A percentile compares a stretch with the other conserved stretches of the same genome.
These are phyloP conservation scores for Allacma fusca DNA, from an alignment of 2,888 invertebrate species.

Conservation along the genomic window DNA sequence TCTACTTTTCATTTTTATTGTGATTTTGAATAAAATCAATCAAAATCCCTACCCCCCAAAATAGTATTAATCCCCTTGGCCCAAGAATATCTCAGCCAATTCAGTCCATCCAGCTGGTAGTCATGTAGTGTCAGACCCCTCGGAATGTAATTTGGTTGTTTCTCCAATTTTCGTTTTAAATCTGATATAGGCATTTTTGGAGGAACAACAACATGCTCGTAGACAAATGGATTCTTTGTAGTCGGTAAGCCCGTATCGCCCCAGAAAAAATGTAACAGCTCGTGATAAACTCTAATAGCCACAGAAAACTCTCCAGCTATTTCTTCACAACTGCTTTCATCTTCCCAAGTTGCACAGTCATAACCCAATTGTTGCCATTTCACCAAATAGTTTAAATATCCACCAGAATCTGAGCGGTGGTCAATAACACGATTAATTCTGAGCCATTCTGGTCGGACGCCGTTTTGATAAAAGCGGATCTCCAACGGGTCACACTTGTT, in stretches of 20 bases:
- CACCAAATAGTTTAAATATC: constrained; percentile 20
- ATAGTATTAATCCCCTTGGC: constrained; percentile 69
- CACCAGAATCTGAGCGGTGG: background rate
- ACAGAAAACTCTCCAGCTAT: background rate
- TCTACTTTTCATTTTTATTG: too few species aligned
- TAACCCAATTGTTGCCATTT: constrained; percentile 34
- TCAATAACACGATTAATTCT: constrained; percentile 18
- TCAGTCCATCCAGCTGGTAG: constrained; percentile 70
- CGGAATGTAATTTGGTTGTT: background rate
- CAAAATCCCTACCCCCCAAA: constrained; percentile 64
- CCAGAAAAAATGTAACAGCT: background rate
- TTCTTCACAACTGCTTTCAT: background rate
- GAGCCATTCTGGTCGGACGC: constrained; percentile 33
- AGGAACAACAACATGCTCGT: background rate
- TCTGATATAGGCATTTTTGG: background rate
- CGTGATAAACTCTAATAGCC: background rate
- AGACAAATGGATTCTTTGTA: background rate
- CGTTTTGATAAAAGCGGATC: constrained; percentile 30
- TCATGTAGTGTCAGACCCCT: constrained; percentile 66
- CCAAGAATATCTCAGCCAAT: constrained; percentile 69
- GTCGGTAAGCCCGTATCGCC: background rate
- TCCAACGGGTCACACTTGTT: background rate
- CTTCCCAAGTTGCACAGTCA: constrained; percentile 25
- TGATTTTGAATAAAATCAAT: too few species aligned
- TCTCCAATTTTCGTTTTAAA: background rate